These are phyloP conservation scores for Agrotis puta DNA, from an alignment of 2,888 invertebrate species.

Conservation along the genomic window DNA sequence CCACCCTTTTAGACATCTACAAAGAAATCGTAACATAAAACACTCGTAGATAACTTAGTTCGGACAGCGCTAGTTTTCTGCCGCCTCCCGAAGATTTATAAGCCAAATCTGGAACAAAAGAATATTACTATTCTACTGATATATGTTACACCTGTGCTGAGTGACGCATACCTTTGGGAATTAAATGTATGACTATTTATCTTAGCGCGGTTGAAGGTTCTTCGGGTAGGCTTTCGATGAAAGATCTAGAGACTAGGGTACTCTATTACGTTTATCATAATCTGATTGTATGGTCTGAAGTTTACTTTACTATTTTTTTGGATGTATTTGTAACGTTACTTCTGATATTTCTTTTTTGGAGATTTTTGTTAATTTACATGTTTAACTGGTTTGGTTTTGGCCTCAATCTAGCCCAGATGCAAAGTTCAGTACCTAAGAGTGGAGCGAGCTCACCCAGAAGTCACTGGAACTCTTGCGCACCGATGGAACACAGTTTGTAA, in stretches of 20 bases:
- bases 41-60: constrained; percentile 66
- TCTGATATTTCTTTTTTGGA: too few species aligned
- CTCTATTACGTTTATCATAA: not conserved
- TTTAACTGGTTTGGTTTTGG: too few species aligned
- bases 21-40: constrained; percentile 53
- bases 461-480: too few species aligned
- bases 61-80: constrained; percentile 71
- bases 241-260: not conserved
- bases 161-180: constrained; percentile 61
- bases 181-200: constrained; percentile 22
- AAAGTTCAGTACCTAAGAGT: too few species aligned
- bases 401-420: too few species aligned
- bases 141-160: constrained; percentile 72
- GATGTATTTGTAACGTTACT: too few species aligned
- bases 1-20: constrained; percentile 45
- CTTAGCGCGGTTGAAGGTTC: not conserved
- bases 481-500: too few species aligned
- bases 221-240: not conserved
- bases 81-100: constrained; percentile 74
- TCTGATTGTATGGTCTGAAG: not conserved
- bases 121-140: constrained; percentile 75
- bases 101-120: constrained; percentile 74
- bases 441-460: too few species aligned
- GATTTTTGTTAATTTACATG: too few species aligned
- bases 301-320: too few species aligned